Evolutionary conservation across 2,113 vertebrate species (phyloP).

Genomic region (Nerophis ophidion): DNA sequence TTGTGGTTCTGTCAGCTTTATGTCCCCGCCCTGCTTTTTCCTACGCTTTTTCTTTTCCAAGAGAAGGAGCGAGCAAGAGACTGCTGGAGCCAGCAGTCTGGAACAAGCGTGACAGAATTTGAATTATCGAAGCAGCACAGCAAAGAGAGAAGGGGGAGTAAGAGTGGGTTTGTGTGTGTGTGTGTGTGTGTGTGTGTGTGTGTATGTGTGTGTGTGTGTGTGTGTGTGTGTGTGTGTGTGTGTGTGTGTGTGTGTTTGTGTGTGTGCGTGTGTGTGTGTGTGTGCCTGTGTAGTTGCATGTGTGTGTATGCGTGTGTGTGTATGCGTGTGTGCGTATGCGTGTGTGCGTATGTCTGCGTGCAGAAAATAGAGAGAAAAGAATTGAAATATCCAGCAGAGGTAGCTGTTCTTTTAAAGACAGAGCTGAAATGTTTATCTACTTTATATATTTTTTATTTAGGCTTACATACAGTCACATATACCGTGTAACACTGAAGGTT

Average conservation of each 20-base stretch:
- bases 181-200: slow-evolving; percentile 12
- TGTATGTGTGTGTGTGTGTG: slow-evolving; percentile 19
- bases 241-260: too few species aligned
- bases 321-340: background rate
- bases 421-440: slow-evolving; percentile 33
- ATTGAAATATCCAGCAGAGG: slow-evolving; percentile 47
- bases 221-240: slow-evolving; percentile 1
- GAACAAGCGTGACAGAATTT: slow-evolving; percentile 92
- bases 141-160: slow-evolving; percentile 43
- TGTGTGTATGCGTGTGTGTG: too few species aligned
- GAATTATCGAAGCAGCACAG: slow-evolving; percentile 75
- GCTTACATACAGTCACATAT: too few species aligned
- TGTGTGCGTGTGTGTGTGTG: too few species aligned
- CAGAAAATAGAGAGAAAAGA: slow-evolving; percentile 32
- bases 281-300: too few species aligned
- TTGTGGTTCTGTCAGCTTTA: slow-evolving; percentile 69
- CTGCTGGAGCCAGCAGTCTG: slow-evolving; percentile 96
- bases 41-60: slow-evolving; percentile 25
- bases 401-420: slow-evolving; percentile 61
- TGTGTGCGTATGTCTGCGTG: slow-evolving; percentile 22
- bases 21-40: slow-evolving; percentile 55
- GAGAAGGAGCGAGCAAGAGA: slow-evolving; percentile 59
- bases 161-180: slow-evolving; percentile 9
- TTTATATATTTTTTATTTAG: too few species aligned
- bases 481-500: too few species aligned